Evolutionary conservation across 2,113 vertebrate species (phyloP).

Genomic region (Narcine bancroftii): DNA sequence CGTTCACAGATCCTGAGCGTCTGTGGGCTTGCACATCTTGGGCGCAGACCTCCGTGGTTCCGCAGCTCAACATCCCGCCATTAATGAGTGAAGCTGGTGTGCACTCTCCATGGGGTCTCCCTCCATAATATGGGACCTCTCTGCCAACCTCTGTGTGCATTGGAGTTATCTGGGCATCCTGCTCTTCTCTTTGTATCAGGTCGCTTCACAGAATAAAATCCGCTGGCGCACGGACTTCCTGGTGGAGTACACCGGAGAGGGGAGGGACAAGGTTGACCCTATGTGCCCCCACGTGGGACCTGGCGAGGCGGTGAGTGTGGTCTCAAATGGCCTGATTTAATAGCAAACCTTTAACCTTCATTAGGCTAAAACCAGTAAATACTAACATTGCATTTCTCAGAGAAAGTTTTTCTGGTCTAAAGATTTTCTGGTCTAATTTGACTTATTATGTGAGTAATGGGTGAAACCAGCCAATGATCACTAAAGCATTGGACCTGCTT

Average conservation of each 20-base stretch:
- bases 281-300: slow-evolving; percentile 60
- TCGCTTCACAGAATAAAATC: slow-evolving; percentile 53
- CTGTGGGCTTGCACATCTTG: too few relatives aligned
- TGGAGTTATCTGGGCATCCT: background rate
- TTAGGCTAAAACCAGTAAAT: background rate
- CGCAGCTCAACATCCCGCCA: too few relatives aligned
- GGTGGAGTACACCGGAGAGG: slow-evolving; percentile 63
- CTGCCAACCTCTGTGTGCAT: background rate
- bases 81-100: too few relatives aligned
- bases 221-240: slow-evolving; percentile 54
- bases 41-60: too few relatives aligned
- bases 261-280: slow-evolving; percentile 48
- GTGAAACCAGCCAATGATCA: too few relatives aligned
- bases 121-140: background rate
- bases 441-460: too few relatives aligned
- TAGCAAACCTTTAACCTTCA: background rate
- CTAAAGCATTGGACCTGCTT: too few relatives aligned
- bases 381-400: too few relatives aligned
- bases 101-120: background rate
- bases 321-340: background rate
- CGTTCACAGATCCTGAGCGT: too few relatives aligned
- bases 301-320: slow-evolving; percentile 57
- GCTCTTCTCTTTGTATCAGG: slow-evolving; percentile 43
- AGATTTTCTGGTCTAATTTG: too few relatives aligned
- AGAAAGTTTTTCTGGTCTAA: too few relatives aligned